A percentile compares a stretch with the other conserved stretches of the same genome.
phyloP scores from a whole-genome alignment of 2,113 vertebrate species.

The Seriola quinqueradiata region DNA sequence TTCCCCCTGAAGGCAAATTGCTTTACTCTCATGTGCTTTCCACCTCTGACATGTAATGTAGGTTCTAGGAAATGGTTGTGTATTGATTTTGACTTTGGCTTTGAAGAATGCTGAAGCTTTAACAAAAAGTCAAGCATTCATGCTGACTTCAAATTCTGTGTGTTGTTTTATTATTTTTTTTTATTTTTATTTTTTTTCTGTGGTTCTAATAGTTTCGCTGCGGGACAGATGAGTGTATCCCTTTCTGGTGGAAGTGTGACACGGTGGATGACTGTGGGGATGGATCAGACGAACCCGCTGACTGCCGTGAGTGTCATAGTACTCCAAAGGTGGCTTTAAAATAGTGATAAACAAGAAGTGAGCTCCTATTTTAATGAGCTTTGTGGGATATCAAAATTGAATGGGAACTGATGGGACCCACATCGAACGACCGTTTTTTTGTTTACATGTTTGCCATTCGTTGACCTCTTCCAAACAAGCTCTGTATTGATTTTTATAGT shows the following conservation, averaged over 20 bases:
- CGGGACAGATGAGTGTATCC: constrained; percentile 98
- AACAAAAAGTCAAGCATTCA: constrained; percentile 16
- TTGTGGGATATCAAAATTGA: not conserved
- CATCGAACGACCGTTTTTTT: too few relatives aligned
- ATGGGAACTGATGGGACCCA: not conserved
- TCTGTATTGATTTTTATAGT: not conserved
- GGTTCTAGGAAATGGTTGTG: constrained; percentile 12
- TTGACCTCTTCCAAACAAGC: not conserved
- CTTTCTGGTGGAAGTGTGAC: constrained; percentile 99
- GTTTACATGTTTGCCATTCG: not conserved
- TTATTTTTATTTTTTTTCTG: not conserved
- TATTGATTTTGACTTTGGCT: constrained; percentile 60
- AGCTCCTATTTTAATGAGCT: not conserved
- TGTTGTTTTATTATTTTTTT: not conserved
- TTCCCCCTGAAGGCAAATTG: constrained; percentile 44
- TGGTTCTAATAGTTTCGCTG: constrained; percentile 90
- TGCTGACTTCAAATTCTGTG: constrained; percentile 26
- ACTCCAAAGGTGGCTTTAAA: constrained; percentile 36
- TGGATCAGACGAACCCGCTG: constrained; percentile 94
- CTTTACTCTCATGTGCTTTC: constrained; percentile 27
- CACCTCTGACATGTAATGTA: constrained; percentile 19
- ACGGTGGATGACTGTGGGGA: constrained; percentile 98
- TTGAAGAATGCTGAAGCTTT: constrained; percentile 48
- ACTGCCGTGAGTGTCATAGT: constrained; percentile 91
- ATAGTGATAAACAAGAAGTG: not conserved